phyloP scores from a whole-genome alignment of 2,797 vertebrate genomes.

The Cephalopachus bancanus region DNA sequence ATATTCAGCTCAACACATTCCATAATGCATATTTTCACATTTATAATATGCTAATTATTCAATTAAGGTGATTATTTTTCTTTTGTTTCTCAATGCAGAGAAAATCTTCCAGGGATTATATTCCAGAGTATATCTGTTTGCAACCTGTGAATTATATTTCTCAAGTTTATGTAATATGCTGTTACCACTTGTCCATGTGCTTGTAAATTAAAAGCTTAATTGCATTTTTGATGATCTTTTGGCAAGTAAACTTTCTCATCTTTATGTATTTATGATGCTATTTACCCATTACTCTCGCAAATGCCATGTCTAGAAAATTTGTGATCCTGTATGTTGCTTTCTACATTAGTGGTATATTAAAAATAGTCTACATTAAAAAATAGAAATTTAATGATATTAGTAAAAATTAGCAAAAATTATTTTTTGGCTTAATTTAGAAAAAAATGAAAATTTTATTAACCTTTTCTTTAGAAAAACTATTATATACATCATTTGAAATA shows the following conservation, averaged over 20 bases:
- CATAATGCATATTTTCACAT: background rate
- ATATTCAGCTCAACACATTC: background rate
- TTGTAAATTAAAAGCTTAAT: background rate
- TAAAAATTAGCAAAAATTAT: background rate
- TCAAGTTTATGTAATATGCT: background rate
- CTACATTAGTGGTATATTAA: background rate
- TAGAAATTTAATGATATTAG: background rate
- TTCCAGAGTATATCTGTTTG: background rate
- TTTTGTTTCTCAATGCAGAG: background rate
- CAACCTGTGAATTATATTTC: background rate
- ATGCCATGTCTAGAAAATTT: background rate
- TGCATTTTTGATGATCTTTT: background rate
- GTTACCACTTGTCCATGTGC: background rate
- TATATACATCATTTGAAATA: background rate
- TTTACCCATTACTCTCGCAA: background rate
- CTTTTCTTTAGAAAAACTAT: background rate
- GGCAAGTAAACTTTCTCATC: background rate
- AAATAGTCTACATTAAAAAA: background rate
- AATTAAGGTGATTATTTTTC: background rate
- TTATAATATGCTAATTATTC: background rate
- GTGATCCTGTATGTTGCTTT: background rate
- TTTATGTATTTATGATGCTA: background rate
- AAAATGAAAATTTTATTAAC: background rate
- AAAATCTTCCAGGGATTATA: background rate
- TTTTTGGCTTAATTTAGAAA: constrained; percentile 1